Conservation (phyloP, 2,888 invertebrate genomes). For the Periphyllus acericola region DNA sequence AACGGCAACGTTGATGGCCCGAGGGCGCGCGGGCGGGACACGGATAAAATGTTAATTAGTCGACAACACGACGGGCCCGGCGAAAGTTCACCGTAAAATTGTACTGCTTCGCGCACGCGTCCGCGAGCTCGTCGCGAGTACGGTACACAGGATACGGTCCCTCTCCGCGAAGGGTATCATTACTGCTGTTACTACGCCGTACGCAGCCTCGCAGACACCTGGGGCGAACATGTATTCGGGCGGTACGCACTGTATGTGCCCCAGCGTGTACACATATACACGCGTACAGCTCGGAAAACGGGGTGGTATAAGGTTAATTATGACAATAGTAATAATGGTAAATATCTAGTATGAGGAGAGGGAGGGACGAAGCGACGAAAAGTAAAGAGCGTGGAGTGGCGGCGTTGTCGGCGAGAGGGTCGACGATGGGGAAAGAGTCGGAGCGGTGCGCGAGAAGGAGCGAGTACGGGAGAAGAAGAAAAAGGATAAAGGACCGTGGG, state of each 20-base stretch:
- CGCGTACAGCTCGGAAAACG: neutral
- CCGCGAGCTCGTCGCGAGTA: neutral
- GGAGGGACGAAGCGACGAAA: neutral
- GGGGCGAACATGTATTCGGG: constrained; percentile 16
- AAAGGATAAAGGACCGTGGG: constrained; percentile 22
- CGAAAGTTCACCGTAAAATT: constrained; percentile 56
- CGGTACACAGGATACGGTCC: neutral
- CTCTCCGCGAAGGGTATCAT: constrained; percentile 29
- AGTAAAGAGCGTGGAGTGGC: neutral
- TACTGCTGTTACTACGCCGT: neutral
- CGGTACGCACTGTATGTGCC: neutral
- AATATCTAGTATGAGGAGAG: constrained; percentile 46
- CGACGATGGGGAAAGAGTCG: constrained; percentile 24
- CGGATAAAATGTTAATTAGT: constrained; percentile 62
- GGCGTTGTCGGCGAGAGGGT: constrained; percentile 53
- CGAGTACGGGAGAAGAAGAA: too few relatives aligned
- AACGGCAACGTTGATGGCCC: constrained; percentile 30
- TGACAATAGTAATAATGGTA: constrained; percentile 52
- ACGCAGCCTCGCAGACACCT: constrained; percentile 18
- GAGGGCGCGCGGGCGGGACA: constrained; percentile 28
- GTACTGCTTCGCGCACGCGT: constrained; percentile 34
- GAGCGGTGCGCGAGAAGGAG: too few relatives aligned
- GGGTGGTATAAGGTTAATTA: constrained; percentile 48
- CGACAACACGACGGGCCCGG: constrained; percentile 42
- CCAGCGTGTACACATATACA: neutral